Evolutionary conservation across 2,113 vertebrate genomes (phyloP).

Genomic region (Lasiurus borealis): DNA sequence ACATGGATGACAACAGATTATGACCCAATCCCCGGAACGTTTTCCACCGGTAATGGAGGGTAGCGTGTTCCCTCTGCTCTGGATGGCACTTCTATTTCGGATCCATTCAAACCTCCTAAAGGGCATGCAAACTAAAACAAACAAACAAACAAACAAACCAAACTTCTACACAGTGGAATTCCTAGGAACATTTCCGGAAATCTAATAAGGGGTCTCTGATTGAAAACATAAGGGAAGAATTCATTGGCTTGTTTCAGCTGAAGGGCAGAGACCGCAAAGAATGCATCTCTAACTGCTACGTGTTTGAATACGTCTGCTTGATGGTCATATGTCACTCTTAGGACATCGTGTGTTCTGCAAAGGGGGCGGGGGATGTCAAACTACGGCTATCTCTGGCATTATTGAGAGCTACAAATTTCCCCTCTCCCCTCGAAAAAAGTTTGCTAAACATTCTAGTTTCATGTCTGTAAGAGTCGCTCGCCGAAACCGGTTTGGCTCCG

Average conservation of each 20-base stretch:
- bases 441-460: neutral
- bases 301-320: neutral
- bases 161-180: neutral
- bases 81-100: neutral
- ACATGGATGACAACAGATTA: neutral
- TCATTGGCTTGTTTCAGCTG: neutral
- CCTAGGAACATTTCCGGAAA: slow-evolving; percentile 9
- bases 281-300: neutral
- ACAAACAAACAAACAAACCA: too few relatives aligned
- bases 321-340: neutral
- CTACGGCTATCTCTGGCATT: neutral
- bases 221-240: neutral
- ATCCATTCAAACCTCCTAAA: neutral
- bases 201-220: neutral
- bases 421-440: neutral
- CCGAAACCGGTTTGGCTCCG: too few relatives aligned
- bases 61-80: neutral
- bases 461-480: neutral
- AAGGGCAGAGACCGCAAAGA: neutral
- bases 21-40: neutral
- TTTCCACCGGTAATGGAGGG: neutral
- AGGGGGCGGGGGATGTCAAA: neutral
- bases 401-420: neutral
- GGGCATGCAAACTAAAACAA: too few relatives aligned
- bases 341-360: neutral